Evolutionary conservation across 2,113 vertebrate genomes (phyloP).

Genomic region (Pyrgilauda ruficollis): DNA sequence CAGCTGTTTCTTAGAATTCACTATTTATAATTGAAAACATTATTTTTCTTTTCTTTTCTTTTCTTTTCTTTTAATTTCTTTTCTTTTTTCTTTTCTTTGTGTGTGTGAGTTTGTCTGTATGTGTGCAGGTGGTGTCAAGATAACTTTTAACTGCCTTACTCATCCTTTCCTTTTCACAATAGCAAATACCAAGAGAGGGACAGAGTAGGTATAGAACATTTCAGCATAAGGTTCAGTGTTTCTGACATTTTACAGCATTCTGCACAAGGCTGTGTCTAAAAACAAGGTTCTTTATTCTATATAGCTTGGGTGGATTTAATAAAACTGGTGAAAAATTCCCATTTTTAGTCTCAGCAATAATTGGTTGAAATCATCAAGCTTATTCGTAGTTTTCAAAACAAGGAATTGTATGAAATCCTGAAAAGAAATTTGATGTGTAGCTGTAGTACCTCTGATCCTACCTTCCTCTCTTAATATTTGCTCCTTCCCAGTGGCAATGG

Average conservation of each 20-base stretch:
- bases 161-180: slow-evolving; percentile 39
- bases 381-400: not conserved
- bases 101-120: not conserved
- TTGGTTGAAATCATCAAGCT: not conserved
- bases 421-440: not conserved
- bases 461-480: not conserved
- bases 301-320: not conserved
- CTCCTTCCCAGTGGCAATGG: not conserved
- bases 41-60: not conserved
- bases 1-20: slow-evolving; percentile 77
- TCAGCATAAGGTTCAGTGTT: slow-evolving; percentile 18
- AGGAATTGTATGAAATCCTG: not conserved
- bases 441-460: not conserved
- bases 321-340: not conserved
- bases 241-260: slow-evolving; percentile 23
- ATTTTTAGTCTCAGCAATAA: not conserved
- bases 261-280: not conserved
- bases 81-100: not conserved
- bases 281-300: not conserved
- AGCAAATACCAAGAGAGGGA: slow-evolving; percentile 39
- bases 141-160: slow-evolving; percentile 58
- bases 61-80: not conserved
- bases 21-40: slow-evolving; percentile 73
- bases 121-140: not conserved
- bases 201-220: slow-evolving; percentile 1